These are phyloP conservation scores for Gryllus bimaculatus DNA, from an alignment of 1,140 invertebrate genomes.

Conservation along the genomic window DNA sequence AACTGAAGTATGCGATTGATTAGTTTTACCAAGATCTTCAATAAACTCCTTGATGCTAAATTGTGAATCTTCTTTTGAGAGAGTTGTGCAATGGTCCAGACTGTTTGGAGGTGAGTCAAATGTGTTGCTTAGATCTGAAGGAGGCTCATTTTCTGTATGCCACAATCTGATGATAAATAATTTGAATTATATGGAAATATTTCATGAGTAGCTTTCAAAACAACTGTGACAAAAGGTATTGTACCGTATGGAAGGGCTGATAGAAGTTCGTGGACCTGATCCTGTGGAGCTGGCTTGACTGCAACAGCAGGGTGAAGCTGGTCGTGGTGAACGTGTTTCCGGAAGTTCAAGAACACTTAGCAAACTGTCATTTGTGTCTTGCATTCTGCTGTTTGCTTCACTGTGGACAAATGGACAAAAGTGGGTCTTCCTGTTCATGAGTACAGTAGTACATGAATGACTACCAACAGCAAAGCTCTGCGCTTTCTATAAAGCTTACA, in stretches of 20 bases:
- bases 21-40: slow-evolving; percentile 34
- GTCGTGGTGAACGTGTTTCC: slow-evolving; percentile 12
- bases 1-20: too few relatives aligned
- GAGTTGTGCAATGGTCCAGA: slow-evolving; percentile 8
- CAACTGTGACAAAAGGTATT: not conserved
- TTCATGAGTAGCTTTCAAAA: not conserved
- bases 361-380: slow-evolving; percentile 50
- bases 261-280: not conserved
- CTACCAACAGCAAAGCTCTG: too few relatives aligned
- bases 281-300: slow-evolving; percentile 22
- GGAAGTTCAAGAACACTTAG: slow-evolving; percentile 25
- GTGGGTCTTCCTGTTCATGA: too few relatives aligned
- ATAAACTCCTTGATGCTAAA: slow-evolving; percentile 32
- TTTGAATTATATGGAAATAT: not conserved
- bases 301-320: slow-evolving; percentile 23
- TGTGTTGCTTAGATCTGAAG: slow-evolving; percentile 23
- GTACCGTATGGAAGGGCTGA: slow-evolving; percentile 13
- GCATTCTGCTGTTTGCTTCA: slow-evolving; percentile 47
- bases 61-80: slow-evolving; percentile 19
- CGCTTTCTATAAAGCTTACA: too few relatives aligned
- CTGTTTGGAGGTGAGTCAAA: slow-evolving; percentile 1
- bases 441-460: slow-evolving; percentile 23
- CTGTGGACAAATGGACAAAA: slow-evolving; percentile 32
- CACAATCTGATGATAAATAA: slow-evolving; percentile 16
- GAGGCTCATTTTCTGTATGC: slow-evolving; percentile 9